Base-by-base conservation (phyloP, 2,888 invertebrate genomes). In the Orthosia incerta region DNA sequence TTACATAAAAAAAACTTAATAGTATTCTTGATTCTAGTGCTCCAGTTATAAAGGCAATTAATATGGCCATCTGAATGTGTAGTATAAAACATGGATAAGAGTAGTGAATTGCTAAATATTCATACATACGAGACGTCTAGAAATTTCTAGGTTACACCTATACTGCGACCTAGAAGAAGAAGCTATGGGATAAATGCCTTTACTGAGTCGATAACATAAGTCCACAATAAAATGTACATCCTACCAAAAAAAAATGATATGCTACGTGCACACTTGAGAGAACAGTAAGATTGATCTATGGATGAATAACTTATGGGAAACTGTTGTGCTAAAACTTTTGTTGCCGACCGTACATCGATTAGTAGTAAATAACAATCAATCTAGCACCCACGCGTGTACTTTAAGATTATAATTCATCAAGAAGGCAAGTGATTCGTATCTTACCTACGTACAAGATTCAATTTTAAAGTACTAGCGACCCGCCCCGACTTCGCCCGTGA, bases 331-430 rank as follows among this genome's bases (percentile, higher is more conserved):
- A 20, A 11, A 50, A 20, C 12, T 39, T 53, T 39, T 70, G 15
- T 39, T 53, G 39, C 18, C 15, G 53, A 48, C n/a, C 15, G 3
- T 60, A 76, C 55, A 64, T 65, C 48, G 12, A 61, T 63, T 66
- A 56, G 39, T n/a, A 3, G 23, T 60, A 65, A 53, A 64, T 65
- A 66, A 63, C 45, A 51, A 79, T 69, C 55, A 63, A 80, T 79
- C 59, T 72, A 26, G 79, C 79, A 72, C 80, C 79, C 20, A 80
- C 79, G 16, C 51, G n/a, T 16, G 63, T 20, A 50, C 31, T 64
- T 80, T 60, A 9, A 50, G 45, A 55, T 50, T 79, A 63, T 78
- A 56, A 71, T 75, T 23, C 18, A 72, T 56, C 31, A 72, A 51
- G 61, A 57, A 71, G 79, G 23, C 13, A 45, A 45, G 1, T 31